These are phyloP conservation scores for Oxyteleia sp. DNA, from an alignment of 2,888 invertebrate genomes.

Conservation along the genomic window DNA sequence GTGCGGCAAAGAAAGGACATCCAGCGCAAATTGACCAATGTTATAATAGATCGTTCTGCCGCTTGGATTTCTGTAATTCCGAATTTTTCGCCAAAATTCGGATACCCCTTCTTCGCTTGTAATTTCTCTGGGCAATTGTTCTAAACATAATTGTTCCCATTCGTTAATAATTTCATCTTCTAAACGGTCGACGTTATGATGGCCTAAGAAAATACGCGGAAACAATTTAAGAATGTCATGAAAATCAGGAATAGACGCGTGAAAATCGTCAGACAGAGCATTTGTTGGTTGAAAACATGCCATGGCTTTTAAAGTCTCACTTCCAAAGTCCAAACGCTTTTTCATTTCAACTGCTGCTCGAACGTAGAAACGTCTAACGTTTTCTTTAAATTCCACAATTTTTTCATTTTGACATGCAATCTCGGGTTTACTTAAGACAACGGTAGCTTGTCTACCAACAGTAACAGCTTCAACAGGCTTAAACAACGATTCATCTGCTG, in stretches of 20 bases:
- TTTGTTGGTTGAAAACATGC: slow-evolving; percentile 14
- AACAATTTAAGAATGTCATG: neutral
- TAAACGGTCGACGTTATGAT: neutral
- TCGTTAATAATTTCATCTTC: neutral
- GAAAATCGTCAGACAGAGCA: slow-evolving; percentile 5
- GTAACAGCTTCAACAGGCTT: neutral
- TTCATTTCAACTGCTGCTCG: slow-evolving; percentile 3
- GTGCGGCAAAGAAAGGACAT: slow-evolving; percentile 19
- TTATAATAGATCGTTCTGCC: neutral
- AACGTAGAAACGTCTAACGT: neutral
- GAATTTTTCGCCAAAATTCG: slow-evolving; percentile 4
- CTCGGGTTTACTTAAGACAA: neutral
- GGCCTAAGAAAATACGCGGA: slow-evolving; percentile 4
- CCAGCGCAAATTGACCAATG: slow-evolving; percentile 20
- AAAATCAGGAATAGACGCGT: slow-evolving; percentile 2
- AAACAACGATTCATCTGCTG: neutral
- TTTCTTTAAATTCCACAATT: neutral
- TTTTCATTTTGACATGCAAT: neutral
- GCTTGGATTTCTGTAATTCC: slow-evolving; percentile 4
- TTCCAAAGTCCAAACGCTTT: slow-evolving; percentile 20
- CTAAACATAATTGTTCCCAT: slow-evolving; percentile 4
- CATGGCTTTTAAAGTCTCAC: neutral
- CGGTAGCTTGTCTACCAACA: too few species aligned
- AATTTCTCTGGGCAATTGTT: neutral
- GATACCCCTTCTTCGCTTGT: neutral